Evolutionary conservation across 2,113 vertebrate species (phyloP).

Genomic region (Seriola rivoliana): DNA sequence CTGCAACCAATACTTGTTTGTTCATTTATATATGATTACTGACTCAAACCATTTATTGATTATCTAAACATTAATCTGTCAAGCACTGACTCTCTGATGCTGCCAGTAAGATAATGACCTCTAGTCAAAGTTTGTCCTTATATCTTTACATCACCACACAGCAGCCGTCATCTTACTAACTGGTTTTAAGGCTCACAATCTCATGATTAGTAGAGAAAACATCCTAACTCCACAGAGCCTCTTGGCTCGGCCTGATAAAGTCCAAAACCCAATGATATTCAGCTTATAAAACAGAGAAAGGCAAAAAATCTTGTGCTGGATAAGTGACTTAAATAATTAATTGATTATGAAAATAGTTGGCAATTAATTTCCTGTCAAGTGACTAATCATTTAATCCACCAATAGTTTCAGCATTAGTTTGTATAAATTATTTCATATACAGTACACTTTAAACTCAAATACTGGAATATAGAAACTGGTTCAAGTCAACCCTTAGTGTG

Average conservation of each 20-base stretch:
- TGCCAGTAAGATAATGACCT: not conserved
- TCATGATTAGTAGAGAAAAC: constrained; percentile 9
- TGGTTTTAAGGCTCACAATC: constrained; percentile 1
- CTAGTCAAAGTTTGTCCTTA: not conserved
- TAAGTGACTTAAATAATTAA: too few relatives aligned
- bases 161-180: constrained; percentile 3
- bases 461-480: not conserved
- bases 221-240: not conserved
- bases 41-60: not conserved
- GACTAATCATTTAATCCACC: not conserved
- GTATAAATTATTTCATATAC: too few relatives aligned
- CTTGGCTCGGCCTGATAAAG: not conserved
- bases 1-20: not conserved
- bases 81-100: not conserved
- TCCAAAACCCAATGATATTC: too few relatives aligned
- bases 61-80: not conserved
- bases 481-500: not conserved
- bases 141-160: not conserved
- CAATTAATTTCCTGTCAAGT: too few relatives aligned
- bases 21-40: not conserved
- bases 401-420: not conserved
- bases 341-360: too few relatives aligned
- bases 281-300: too few relatives aligned
- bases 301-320: too few relatives aligned
- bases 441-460: too few relatives aligned